Evolutionary conservation across 2,888 invertebrate species (phyloP).

Genomic region (Acutogordius australiensis): DNA sequence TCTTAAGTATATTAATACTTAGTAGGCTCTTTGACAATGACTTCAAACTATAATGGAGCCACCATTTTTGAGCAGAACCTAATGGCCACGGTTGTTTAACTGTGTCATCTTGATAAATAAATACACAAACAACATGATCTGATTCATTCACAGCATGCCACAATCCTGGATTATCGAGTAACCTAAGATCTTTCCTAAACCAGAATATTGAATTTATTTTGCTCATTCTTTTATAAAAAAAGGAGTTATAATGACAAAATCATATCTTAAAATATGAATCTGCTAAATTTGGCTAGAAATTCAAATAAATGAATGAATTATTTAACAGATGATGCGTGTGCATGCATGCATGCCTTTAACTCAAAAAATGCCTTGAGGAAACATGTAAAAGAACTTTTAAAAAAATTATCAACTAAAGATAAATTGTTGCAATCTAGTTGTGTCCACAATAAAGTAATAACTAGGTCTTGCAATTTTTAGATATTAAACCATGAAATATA

Average conservation of each 20-base stretch:
- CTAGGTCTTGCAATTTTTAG: slow-evolving; percentile 15
- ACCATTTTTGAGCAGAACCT: slow-evolving; percentile 9
- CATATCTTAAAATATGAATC: too few species aligned
- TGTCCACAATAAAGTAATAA: neutral
- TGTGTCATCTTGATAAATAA: slow-evolving; percentile 1
- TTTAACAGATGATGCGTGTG: too few species aligned
- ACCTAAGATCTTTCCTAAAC: neutral
- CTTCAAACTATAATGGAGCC: neutral
- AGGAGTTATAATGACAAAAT: too few species aligned
- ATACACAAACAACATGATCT: neutral
- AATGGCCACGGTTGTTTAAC: neutral
- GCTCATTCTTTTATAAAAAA: neutral
- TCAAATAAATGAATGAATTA: too few species aligned
- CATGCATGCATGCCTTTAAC: too few species aligned
- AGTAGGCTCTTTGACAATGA: neutral
- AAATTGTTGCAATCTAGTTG: neutral
- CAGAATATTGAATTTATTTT: neutral
- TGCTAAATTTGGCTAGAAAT: too few species aligned
- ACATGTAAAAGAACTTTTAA: neutral
- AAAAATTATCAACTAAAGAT: neutral
- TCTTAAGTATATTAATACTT: too few species aligned
- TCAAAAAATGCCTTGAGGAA: neutral
- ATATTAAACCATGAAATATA: slow-evolving; percentile 17
- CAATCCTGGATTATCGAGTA: slow-evolving; percentile 5
- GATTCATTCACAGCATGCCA: slow-evolving; percentile 3